Conservation (phyloP, 2,888 invertebrate genomes). For the Julus scandinavius region DNA sequence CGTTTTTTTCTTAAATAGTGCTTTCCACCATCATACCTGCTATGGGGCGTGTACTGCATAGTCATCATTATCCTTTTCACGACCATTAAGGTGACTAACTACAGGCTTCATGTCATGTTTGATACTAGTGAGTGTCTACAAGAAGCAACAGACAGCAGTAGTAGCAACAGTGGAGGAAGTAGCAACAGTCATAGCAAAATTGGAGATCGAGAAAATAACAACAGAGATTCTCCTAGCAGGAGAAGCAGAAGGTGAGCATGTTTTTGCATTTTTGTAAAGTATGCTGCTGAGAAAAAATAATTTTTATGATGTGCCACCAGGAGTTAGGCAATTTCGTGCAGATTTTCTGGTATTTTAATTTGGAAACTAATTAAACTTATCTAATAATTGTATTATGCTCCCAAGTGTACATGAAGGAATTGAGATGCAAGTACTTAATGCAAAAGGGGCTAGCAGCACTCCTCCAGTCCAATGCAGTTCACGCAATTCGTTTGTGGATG, state of each 20-base stretch:
- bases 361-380: too few species aligned
- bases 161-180: slow-evolving; percentile 39
- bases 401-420: slow-evolving; percentile 73
- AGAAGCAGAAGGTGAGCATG: slow-evolving; percentile 58
- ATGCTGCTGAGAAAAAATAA: background rate
- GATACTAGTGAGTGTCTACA: slow-evolving; percentile 89
- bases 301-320: too few species aligned
- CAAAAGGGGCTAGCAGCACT: slow-evolving; percentile 63
- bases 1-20: slow-evolving; percentile 73
- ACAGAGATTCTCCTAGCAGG: slow-evolving; percentile 55
- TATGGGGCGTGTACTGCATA: slow-evolving; percentile 88
- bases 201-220: slow-evolving; percentile 58
- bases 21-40: slow-evolving; percentile 81
- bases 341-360: too few species aligned
- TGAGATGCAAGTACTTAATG: slow-evolving; percentile 79
- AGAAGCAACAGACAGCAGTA: slow-evolving; percentile 64
- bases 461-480: slow-evolving; percentile 74
- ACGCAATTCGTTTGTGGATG: slow-evolving; percentile 73
- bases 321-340: too few species aligned
- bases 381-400: background rate
- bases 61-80: slow-evolving; percentile 84
- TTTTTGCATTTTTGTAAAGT: background rate
- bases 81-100: slow-evolving; percentile 86
- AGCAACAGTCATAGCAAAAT: slow-evolving; percentile 58
- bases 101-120: slow-evolving; percentile 90